Conservation (phyloP, 2,113 vertebrate species). For the Calonectris borealis region DNA sequence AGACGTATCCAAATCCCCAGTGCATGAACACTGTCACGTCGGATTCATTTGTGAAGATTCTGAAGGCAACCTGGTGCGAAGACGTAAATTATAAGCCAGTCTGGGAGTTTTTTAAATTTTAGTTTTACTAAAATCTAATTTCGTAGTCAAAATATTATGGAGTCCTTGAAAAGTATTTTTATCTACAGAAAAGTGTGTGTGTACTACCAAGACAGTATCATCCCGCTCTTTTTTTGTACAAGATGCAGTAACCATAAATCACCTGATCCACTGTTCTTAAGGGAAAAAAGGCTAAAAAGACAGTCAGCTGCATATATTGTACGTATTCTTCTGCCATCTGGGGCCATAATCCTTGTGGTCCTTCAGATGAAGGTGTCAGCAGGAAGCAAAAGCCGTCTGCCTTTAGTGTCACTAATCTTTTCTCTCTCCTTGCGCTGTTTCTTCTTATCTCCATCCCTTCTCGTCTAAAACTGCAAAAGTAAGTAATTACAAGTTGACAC, state of each 20-base stretch:
- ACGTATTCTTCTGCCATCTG: rapidly evolving
- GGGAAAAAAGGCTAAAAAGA: neutral
- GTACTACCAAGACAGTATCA: neutral
- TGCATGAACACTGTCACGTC: neutral
- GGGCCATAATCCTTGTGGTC: neutral
- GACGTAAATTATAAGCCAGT: neutral
- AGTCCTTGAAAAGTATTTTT: neutral
- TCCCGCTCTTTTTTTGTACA: neutral
- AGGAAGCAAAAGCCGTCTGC: neutral
- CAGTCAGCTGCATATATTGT: rapidly evolving
- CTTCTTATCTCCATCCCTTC: neutral
- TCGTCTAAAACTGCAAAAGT: neutral
- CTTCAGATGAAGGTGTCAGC: neutral
- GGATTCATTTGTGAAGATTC: neutral
- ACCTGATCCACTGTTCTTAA: neutral
- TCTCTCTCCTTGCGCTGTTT: neutral
- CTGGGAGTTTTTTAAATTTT: neutral
- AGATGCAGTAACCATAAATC: neutral
- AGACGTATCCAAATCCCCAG: neutral
- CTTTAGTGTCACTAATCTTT: neutral
- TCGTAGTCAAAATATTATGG: neutral
- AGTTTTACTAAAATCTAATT: neutral
- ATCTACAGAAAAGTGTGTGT: neutral
- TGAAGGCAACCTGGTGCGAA: neutral
- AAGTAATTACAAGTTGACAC: neutral